These are phyloP conservation scores for Heterochromis multidens DNA, from an alignment of 2,113 vertebrate genomes.

Conservation along the genomic window DNA sequence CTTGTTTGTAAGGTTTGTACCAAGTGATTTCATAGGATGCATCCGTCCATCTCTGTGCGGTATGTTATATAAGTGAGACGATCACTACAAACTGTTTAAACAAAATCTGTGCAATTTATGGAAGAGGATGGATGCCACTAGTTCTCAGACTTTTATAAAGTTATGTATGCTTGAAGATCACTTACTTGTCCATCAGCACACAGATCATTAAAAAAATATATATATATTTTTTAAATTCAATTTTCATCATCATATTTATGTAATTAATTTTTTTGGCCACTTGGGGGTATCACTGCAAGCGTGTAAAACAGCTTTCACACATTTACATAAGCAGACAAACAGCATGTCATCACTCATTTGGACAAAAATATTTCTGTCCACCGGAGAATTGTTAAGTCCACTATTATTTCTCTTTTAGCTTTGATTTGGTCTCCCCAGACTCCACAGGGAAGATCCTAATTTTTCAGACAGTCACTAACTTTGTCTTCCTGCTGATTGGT, in stretches of 20 bases:
- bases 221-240: background rate
- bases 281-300: background rate
- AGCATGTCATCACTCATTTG: background rate
- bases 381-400: background rate
- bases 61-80: background rate
- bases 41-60: background rate
- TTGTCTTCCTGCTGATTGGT: background rate
- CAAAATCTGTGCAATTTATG: background rate
- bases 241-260: background rate
- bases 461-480: background rate
- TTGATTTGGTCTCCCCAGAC: background rate
- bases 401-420: background rate
- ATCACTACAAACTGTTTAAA: background rate
- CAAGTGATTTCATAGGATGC: background rate
- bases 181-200: conserved; percentile 12
- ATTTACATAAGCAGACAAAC: background rate
- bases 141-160: background rate
- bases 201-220: conserved; percentile 4
- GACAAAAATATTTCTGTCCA: background rate
- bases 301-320: background rate
- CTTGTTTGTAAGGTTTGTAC: background rate
- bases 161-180: background rate
- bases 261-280: background rate
- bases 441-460: background rate
- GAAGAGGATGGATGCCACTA: background rate